Evolutionary conservation across 2,797 vertebrate species (phyloP), one percentile per base, ranked within the genome.

Genomic region (Danio jaintianensis): DNA sequence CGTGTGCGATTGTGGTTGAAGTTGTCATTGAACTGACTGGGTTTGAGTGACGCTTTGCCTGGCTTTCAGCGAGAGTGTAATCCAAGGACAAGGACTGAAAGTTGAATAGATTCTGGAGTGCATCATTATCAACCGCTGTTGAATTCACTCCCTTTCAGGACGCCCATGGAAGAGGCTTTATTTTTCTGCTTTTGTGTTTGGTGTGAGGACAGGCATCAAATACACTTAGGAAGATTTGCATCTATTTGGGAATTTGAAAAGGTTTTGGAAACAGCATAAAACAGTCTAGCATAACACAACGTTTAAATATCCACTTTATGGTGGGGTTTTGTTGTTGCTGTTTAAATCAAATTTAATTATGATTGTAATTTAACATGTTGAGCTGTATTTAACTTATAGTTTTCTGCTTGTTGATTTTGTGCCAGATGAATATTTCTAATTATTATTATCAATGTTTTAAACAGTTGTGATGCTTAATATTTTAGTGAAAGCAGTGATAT

Each of bases 71-170:
- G 16, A 66, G 18, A 55, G 52, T 22, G 38, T 10, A 50, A 67
- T 66, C 70, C 80, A 82, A 70, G 82, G 82, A 78, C 74, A 55
- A 29, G 45, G 36, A 64, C 42, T 29, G 5, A 43, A 66, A 56
- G 29, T 70, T 75, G 67, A 63, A 64, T 73, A 64, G 18, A 55
- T 62, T 48, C 9, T 74, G 77, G 78, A 71, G 72, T 66, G 45
- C 50, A 50, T 68, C 62, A 58, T 80, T 83, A 71, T 71, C 77
- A 70, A 71, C 55, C 61, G 66, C 56, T 70, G 76, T 59, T 59
- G 43, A 53, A 58, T 29, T 9, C 36, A 4, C 38, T 62, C 36
- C 29, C 56, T 79, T 62, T 79, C 12, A 69, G 50, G 67, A 40
- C 13, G 10, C 40, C 67, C 56, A 22, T 61, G 77, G n/a, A 43